phyloP scores from a whole-genome alignment of 2,888 invertebrate species.

The Tipula unca region DNA sequence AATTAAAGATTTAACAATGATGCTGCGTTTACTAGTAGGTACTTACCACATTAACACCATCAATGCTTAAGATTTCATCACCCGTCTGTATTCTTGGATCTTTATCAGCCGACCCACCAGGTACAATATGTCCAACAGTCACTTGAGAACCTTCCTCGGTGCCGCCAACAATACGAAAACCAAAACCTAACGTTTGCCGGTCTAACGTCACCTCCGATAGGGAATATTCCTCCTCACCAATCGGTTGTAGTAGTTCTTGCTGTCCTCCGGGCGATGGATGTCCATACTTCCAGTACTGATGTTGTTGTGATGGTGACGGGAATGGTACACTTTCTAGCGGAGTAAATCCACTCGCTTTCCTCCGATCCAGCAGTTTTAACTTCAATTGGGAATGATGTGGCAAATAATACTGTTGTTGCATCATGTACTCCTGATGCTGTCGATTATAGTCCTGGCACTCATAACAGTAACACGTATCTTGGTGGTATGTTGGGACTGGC shows the following conservation, averaged over 20 bases:
- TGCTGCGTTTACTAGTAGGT: background rate
- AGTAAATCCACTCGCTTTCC: conserved; percentile 35
- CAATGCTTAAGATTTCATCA: conserved; percentile 91
- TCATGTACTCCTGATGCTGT: conserved; percentile 28
- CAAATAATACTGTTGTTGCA: conserved; percentile 23
- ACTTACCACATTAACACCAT: conserved; percentile 67
- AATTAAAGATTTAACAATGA: too few relatives aligned
- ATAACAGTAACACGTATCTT: conserved; percentile 40
- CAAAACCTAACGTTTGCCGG: conserved; percentile 91
- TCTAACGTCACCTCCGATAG: conserved; percentile 59
- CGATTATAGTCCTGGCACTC: conserved; percentile 38
- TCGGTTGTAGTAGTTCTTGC: conserved; percentile 23
- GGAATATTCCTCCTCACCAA: conserved; percentile 30
- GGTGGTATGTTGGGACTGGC: conserved; percentile 33
- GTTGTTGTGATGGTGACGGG: conserved; percentile 24
- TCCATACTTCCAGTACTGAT: conserved; percentile 29
- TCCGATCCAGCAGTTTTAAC: conserved; percentile 26
- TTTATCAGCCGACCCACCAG: conserved; percentile 86
- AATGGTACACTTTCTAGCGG: conserved; percentile 30
- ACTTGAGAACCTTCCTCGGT: conserved; percentile 96
- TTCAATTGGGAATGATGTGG: conserved; percentile 21
- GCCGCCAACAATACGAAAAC: conserved; percentile 96
- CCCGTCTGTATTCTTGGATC: conserved; percentile 87
- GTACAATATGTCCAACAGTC: conserved; percentile 93
- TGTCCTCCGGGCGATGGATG: conserved; percentile 21